Conservation (phyloP, 2,797 vertebrate species). For the Macrochelys suwanniensis region DNA sequence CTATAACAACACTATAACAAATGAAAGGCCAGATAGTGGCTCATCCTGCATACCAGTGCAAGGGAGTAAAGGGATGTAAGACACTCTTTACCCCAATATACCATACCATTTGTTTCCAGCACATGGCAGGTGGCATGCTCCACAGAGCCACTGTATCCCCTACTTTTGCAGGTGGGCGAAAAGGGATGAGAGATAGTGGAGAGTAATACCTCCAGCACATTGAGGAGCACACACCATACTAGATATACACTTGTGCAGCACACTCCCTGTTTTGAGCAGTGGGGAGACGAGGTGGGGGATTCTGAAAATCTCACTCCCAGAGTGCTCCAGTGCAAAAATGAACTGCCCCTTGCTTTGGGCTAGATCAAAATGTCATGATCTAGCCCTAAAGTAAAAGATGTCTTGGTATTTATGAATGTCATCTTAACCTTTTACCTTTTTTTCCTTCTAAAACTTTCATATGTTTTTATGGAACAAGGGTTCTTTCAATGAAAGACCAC, state of each 20-base stretch:
- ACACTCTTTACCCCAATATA: not conserved
- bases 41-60: not conserved
- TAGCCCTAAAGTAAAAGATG: slow-evolving; percentile 60
- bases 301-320: not conserved
- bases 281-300: not conserved
- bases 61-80: not conserved
- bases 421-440: slow-evolving; percentile 33
- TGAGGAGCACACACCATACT: not conserved
- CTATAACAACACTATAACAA: not conserved
- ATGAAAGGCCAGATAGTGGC: not conserved
- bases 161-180: not conserved
- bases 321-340: not conserved
- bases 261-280: not conserved
- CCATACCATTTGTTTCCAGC: not conserved
- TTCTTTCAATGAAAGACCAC: slow-evolving; percentile 34
- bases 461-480: slow-evolving; percentile 53
- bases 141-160: not conserved
- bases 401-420: slow-evolving; percentile 55
- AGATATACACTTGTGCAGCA: not conserved
- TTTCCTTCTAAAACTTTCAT: slow-evolving; percentile 35
- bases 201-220: not conserved
- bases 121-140: not conserved
- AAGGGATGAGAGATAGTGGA: not conserved
- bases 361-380: not conserved
- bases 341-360: not conserved